A percentile compares a stretch with the other conserved stretches of the same genome.
These are phyloP conservation scores for Malachius bipustulatus DNA, from an alignment of 2,888 invertebrate species.

Conservation along the genomic window DNA sequence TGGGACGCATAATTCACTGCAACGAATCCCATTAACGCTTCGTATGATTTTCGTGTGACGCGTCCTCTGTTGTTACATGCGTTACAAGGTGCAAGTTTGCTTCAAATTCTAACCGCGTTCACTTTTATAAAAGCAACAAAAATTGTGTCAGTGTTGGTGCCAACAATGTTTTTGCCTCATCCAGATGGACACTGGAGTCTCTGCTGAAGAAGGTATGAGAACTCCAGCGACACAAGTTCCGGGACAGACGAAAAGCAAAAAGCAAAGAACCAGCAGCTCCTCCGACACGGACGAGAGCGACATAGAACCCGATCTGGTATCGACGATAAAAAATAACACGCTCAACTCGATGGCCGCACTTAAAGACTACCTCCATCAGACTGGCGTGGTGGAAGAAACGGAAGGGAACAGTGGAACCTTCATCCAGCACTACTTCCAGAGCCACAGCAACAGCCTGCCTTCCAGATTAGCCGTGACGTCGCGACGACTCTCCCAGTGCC, in stretches of 20 bases:
- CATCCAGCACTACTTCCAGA: conserved; percentile 40
- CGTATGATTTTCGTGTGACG: too few species aligned
- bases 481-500: conserved; percentile 68
- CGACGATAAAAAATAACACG: conserved; percentile 59
- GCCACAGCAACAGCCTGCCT: conserved; percentile 58
- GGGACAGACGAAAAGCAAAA: conserved; percentile 9
- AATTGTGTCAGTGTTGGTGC: too few species aligned
- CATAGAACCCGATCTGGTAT: conserved; percentile 52
- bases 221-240: too few species aligned
- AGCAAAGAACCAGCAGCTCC: conserved; percentile 12
- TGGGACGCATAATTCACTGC: too few species aligned
- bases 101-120: too few species aligned
- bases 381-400: conserved; percentile 42
- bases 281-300: conserved; percentile 42
- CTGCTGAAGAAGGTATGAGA: conserved; percentile 8
- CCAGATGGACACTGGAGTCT: conserved; percentile 20
- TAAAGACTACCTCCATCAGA: conserved; percentile 53
- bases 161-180: too few species aligned
- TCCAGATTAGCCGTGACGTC: conserved; percentile 49
- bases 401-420: conserved; percentile 25
- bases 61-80: too few species aligned
- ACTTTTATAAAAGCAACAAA: too few species aligned
- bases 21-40: too few species aligned
- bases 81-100: too few species aligned
- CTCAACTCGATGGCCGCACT: conserved; percentile 54